Base-by-base conservation (phyloP, 2,797 vertebrate species). In the Echiichthys vipera region DNA sequence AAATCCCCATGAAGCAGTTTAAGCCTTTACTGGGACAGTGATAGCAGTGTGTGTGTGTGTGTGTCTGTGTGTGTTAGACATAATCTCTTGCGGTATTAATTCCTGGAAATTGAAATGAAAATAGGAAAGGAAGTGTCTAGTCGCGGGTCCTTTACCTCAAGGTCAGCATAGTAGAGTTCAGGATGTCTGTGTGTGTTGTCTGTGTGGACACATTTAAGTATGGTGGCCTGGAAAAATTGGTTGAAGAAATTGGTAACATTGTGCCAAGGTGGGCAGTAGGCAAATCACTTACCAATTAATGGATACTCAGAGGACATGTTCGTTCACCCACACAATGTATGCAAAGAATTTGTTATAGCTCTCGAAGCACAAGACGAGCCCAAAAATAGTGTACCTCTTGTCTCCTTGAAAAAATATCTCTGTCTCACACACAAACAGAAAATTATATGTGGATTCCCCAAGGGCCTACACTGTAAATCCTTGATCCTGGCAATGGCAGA, bases 81-180 rank as follows among this genome's bases (percentile, higher is more conserved):
- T 91, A 91, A 94, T 92, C 92, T 92, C 81, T 54, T 6, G 53
- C 68, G 30, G 75, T 88, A 92, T 92, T 80, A 91, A 93, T 92
- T 93, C 87, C 88, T 91, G 83, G 85, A 93, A 92, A 91, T 70
- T 85, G 77, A 90, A 93, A 92, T 89, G 63, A 81, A 90, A 91
- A 88, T 75, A 20, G 63, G 71, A 79, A 78, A 81, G 50, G 39
- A 81, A 78, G 77, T 63, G 64, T 88, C 68, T 71, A 24, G 29
- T 49, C 80, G 57, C 14, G 20, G 30, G 37, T 78, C 63, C 46
- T 79, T 74, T 84, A 71, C 68, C 64, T 90, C 89, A 94, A 94
- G 91, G 91, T 92, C 90, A 88, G 45, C 22, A 40, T 78, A 62
- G 71, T 12, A 40, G 39, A 59, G 43, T 84, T 76, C 25, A 32